These are phyloP conservation scores for Holothuria leucospilota DNA, from an alignment of 53 echinoderm and acorn worm genomes.

Conservation along the genomic window DNA sequence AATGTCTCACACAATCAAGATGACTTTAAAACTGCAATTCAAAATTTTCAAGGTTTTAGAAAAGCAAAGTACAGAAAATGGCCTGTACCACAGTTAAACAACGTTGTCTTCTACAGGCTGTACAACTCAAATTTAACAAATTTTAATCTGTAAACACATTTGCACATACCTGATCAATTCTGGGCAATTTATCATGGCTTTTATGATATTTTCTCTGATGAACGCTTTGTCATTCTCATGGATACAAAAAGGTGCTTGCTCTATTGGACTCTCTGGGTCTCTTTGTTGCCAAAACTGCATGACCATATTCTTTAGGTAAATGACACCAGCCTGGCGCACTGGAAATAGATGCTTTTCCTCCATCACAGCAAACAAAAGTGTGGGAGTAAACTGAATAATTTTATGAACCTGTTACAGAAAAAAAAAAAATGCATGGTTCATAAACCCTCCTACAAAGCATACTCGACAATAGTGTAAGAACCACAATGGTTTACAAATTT, in stretches of 20 bases:
- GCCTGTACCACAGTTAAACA: no score
- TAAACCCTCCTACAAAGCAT: no score
- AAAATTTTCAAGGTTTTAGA: no score
- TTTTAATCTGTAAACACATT: background rate
- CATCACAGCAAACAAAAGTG: slow-evolving; percentile 82
- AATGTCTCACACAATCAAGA: no score
- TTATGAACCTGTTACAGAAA: slow-evolving; percentile 78
- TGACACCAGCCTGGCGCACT: slow-evolving; percentile 95
- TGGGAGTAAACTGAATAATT: slow-evolving; percentile 90
- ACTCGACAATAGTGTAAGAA: no score
- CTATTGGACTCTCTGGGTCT: slow-evolving; percentile 78
- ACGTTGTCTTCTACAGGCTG: no score
- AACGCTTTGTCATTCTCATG: slow-evolving; percentile 88
- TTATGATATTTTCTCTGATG: slow-evolving; percentile 87
- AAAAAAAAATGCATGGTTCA: no score
- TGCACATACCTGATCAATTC: slow-evolving; percentile 83
- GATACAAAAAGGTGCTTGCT: slow-evolving; percentile 90
- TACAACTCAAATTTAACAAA: no score
- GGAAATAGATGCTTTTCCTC: slow-evolving; percentile 75
- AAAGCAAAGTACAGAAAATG: no score
- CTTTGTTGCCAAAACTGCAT: slow-evolving; percentile 93
- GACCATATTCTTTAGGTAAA: slow-evolving; percentile 98
- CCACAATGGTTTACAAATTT: no score
- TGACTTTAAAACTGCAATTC: no score
- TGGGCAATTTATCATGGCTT: slow-evolving; percentile 87